Base-by-base conservation (phyloP, 2,888 invertebrate genomes). In the Lithophane semibrunnea region DNA sequence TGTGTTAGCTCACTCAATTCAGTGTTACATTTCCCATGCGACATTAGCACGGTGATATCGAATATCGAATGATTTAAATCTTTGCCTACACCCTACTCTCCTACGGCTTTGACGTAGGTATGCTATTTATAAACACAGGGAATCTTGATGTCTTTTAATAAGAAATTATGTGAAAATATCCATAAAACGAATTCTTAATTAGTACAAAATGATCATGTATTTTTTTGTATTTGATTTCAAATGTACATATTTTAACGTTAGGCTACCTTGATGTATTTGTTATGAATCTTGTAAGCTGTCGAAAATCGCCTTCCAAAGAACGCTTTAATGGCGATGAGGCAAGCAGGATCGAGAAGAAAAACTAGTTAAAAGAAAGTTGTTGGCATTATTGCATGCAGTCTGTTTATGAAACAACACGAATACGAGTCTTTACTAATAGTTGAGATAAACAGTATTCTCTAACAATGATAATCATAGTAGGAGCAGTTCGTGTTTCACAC, bases 401-500 rank as follows among this genome's bases (percentile, higher is more conserved):
- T 18, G 3, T 60, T 13, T 42, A 21, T 12, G 44, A 10, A 54
- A 60, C 21, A 65, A 18, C 37, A 44, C 18, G 16, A 67, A 42
- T 44, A 67, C 13, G 52, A 54, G 1, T 18, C 5, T 80, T 52
- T 3, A 24, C 8, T 29, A 2, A 0, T 18, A 10, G 37, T 42
- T 37, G 21, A 18, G 42, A 13, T 29, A 44, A 56, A 60, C 52
- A 18, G 24, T 64, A 60, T 72, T 77, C 54, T 49, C 52, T 66
- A 58, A 49, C 52, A 79, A 65, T 49, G 37, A 54, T 52, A 52
- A 24, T 29, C 73, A 54, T 75, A 37, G 81, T 77, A 80, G 61
- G 68, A 74, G 29, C 72, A 42, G 29, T 68, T 84, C 83, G 75
- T 85, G 85, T 73, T 73, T 79, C 76, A 73, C 88, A 77, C 73